These are phyloP conservation scores for Trachelus tabidus DNA, from an alignment of 2,888 invertebrate genomes.

Conservation along the genomic window DNA sequence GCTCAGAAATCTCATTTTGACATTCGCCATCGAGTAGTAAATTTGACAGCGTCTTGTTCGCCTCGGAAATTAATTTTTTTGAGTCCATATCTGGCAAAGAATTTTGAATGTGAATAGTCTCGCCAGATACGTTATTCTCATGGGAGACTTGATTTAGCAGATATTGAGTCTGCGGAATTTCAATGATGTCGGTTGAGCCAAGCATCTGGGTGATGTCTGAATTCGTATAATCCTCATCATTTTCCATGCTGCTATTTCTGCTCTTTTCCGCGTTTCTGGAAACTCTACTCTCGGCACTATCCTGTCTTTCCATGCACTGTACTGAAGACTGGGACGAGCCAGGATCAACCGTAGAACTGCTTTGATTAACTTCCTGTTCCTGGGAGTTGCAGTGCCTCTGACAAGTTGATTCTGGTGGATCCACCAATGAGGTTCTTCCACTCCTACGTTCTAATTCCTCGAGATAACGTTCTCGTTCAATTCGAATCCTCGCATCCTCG, in stretches of 20 bases:
- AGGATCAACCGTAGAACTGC: not conserved
- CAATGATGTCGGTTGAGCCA: conserved; percentile 64
- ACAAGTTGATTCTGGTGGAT: not conserved
- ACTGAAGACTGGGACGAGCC: not conserved
- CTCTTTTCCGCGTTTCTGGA: conserved; percentile 5
- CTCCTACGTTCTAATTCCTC: conserved; percentile 15
- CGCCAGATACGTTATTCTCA: conserved; percentile 51
- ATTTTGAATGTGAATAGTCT: conserved; percentile 52
- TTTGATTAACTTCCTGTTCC: not conserved
- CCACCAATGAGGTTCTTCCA: not conserved
- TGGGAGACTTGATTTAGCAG: conserved; percentile 69
- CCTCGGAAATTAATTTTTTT: conserved; percentile 61
- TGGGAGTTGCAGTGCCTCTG: not conserved
- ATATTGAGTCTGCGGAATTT: conserved; percentile 75
- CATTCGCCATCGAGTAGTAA: conserved; percentile 68
- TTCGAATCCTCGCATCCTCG: conserved; percentile 26
- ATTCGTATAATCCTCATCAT: conserved; percentile 39
- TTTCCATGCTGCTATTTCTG: conserved; percentile 8
- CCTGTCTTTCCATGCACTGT: conserved; percentile 13
- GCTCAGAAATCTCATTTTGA: conserved; percentile 72
- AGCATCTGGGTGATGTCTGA: conserved; percentile 51
- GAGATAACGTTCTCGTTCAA: conserved; percentile 27
- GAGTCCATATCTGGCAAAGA: conserved; percentile 62
- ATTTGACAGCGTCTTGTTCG: conserved; percentile 62
- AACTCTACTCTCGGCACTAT: conserved; percentile 11